A percentile compares a stretch with the other conserved stretches of the same genome.
These are phyloP conservation scores for Brachypterus glaber DNA, from an alignment of 2,888 invertebrate genomes.

Conservation along the genomic window DNA sequence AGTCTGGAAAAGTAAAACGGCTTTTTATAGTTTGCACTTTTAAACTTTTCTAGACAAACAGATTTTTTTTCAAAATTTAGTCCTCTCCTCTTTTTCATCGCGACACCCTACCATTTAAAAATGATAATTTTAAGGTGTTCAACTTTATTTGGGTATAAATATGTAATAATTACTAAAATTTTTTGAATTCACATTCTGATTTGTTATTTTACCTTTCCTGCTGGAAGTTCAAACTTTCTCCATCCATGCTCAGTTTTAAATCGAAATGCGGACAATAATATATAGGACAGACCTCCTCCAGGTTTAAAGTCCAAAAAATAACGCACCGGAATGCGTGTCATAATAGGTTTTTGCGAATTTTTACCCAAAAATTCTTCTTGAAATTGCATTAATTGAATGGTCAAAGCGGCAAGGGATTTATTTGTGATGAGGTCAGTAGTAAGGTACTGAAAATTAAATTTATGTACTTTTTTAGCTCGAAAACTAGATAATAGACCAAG, in stretches of 20 bases:
- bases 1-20: too few species aligned
- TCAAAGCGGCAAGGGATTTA: constrained; percentile 75
- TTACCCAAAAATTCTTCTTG: constrained; percentile 95
- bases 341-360: constrained; percentile 81
- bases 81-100: too few species aligned
- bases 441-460: constrained; percentile 57
- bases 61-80: too few species aligned
- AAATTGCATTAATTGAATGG: constrained; percentile 86
- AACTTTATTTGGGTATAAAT: too few species aligned
- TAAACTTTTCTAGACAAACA: too few species aligned
- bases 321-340: constrained; percentile 81
- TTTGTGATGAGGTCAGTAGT: constrained; percentile 92
- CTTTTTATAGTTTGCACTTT: too few species aligned
- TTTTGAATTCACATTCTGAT: neutral
- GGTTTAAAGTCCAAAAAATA: constrained; percentile 94
- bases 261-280: constrained; percentile 87
- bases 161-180: too few species aligned
- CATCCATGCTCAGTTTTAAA: constrained; percentile 95
- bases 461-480: neutral
- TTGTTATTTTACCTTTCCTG: constrained; percentile 54
- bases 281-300: constrained; percentile 86
- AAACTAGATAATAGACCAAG: too few species aligned
- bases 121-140: too few species aligned
- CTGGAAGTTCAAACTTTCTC: constrained; percentile 88
- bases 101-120: too few species aligned